These are phyloP conservation scores for Papilio aristodemus DNA, from an alignment of 1,140 invertebrate genomes.

Conservation along the genomic window DNA sequence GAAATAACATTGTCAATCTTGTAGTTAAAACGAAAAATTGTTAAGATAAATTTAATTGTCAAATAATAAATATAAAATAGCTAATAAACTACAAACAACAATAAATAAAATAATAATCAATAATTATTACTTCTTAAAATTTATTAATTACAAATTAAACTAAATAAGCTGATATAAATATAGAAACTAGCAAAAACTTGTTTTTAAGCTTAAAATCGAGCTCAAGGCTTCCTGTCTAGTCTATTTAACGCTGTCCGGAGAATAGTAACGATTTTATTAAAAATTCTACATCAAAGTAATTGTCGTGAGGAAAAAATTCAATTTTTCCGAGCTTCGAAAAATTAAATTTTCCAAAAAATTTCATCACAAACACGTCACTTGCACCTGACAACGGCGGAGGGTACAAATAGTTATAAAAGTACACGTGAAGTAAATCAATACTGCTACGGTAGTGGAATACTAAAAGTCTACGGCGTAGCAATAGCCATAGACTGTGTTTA, in stretches of 20 bases:
- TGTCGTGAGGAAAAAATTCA: not conserved
- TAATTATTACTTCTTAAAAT: too few species aligned
- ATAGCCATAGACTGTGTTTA: not conserved
- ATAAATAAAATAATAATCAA: too few species aligned
- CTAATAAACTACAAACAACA: too few species aligned
- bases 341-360: constrained; percentile 9
- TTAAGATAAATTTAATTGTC: too few species aligned
- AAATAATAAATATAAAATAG: too few species aligned
- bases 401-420: constrained; percentile 15
- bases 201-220: not conserved
- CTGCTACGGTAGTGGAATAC: constrained; percentile 5
- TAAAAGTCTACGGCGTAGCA: constrained; percentile 8
- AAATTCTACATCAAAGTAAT: constrained; percentile 9
- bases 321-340: not conserved
- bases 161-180: too few species aligned
- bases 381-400: constrained; percentile 5
- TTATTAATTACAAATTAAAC: too few species aligned
- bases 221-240: not conserved
- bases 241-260: not conserved
- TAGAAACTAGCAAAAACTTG: not conserved
- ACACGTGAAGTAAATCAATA: constrained; percentile 16
- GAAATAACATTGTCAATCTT: too few species aligned
- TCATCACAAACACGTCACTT: constrained; percentile 15
- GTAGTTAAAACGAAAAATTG: too few species aligned
- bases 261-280: constrained; percentile 1